Evolutionary conservation across 30 jellyfish, hydroid and myxozoan genomes (phyloP).

Genomic region (Hydractinia symbiolongicarpus): DNA sequence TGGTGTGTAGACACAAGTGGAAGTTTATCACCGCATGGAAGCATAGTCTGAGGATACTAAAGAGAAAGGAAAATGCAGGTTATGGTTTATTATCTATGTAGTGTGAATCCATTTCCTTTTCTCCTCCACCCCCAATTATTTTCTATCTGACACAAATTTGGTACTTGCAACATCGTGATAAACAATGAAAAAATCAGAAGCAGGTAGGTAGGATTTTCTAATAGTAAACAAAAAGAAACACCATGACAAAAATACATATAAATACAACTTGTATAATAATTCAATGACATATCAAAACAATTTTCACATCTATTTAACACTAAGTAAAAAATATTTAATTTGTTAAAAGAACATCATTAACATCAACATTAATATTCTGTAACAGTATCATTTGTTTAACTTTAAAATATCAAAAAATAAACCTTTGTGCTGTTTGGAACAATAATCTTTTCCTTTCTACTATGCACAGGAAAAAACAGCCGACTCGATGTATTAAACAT

Average conservation of each 20-base stretch:
- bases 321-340: not conserved
- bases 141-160: too few relatives aligned
- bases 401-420: not conserved
- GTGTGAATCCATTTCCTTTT: too few relatives aligned
- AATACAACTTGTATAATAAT: too few relatives aligned
- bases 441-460: not conserved
- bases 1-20: slow-evolving; percentile 8
- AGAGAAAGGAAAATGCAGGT: not conserved
- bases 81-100: not conserved
- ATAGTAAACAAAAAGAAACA: too few relatives aligned
- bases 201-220: too few relatives aligned
- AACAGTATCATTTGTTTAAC: not conserved
- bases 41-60: slow-evolving; percentile 59
- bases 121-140: too few relatives aligned
- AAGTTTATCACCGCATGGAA: slow-evolving; percentile 73
- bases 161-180: too few relatives aligned
- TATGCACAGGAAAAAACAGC: not conserved
- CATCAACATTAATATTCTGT: not conserved
- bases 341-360: not conserved
- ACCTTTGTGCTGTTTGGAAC: slow-evolving; percentile 17
- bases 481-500: slow-evolving; percentile 10
- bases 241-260: too few relatives aligned
- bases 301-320: not conserved
- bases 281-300: not conserved
- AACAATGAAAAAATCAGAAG: too few relatives aligned